phyloP scores from a whole-genome alignment of 2,113 vertebrate species.

The Apodemus speciosus region DNA sequence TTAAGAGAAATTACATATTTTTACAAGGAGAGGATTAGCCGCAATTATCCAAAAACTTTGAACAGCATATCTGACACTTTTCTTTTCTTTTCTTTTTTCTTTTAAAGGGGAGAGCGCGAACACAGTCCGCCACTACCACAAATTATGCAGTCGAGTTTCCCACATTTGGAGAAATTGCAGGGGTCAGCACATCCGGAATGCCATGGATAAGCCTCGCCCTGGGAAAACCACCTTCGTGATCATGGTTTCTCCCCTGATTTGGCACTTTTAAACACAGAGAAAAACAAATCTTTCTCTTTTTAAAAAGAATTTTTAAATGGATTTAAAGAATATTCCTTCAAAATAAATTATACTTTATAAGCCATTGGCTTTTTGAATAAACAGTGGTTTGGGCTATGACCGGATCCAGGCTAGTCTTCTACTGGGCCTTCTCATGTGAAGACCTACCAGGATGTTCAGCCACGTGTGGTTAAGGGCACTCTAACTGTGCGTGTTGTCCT shows the following conservation, averaged over 20 bases:
- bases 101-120: no score
- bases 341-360: background rate
- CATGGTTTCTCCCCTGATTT: background rate
- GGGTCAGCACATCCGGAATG: no score
- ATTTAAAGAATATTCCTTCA: background rate
- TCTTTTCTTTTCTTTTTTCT: no score
- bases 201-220: no score
- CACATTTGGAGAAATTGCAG: no score
- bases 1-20: background rate
- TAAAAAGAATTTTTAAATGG: background rate
- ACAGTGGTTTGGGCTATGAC: background rate
- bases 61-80: no score
- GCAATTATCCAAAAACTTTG: background rate
- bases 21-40: background rate
- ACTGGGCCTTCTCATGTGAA: background rate
- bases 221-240: no score
- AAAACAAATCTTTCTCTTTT: background rate
- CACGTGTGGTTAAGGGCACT: background rate
- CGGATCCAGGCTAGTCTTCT: background rate
- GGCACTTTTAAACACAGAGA: background rate
- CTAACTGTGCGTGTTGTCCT: no score
- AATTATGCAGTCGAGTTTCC: no score
- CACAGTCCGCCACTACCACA: no score
- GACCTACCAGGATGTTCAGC: background rate
- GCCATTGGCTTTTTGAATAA: background rate